Base-by-base conservation (phyloP, 1,140 invertebrate genomes). In the Micrasema longulum region DNA sequence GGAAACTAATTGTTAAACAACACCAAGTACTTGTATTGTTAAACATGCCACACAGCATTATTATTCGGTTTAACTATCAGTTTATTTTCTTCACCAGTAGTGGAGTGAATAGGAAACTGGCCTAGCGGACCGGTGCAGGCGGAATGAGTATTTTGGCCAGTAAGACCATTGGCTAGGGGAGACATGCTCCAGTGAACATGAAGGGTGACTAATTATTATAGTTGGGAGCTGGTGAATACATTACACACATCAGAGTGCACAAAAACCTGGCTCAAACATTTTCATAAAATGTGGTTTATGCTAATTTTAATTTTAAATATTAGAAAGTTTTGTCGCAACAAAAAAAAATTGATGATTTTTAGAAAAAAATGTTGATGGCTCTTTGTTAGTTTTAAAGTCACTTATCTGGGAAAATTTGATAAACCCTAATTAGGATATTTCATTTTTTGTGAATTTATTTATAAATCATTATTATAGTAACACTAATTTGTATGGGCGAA, bases 171-270 rank as follows among this genome's bases (percentile, higher is more conserved):
- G 71, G 74, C 50, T 69, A 81, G 79, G 81, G 84, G 84, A 85
- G 83, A 85, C 80, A 82, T 81, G 83, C 82, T 84, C 82, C 78
- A 80, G 26, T 82, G 83, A 72, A 77, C 82, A 85, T 83, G 78
- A 83, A 83, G 84, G 84, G 83, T 84, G 84, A 83, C 83, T 84
- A 81, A 83, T 83, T 84, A 84, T 83, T 82, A 80, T 81, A 11
- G 26, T 31, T 80, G 80, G 79, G 81, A 81, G 81, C 79, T 80
- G 80, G 82, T 82, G 81, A 80, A 80, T 77, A 77, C 79, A 77
- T 81, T 81, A 78, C 77, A 78, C 74, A 76, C 74, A 68, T 68
- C 48, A 50, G 38, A 70, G 18, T 70, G 41, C 74, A 71, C 69
- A 69, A 71, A 48, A 18, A 48, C 18, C 20, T 4, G 26, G 3